Evolutionary conservation across 2,888 invertebrate species (phyloP).

Genomic region (Tanypteryx hageni): DNA sequence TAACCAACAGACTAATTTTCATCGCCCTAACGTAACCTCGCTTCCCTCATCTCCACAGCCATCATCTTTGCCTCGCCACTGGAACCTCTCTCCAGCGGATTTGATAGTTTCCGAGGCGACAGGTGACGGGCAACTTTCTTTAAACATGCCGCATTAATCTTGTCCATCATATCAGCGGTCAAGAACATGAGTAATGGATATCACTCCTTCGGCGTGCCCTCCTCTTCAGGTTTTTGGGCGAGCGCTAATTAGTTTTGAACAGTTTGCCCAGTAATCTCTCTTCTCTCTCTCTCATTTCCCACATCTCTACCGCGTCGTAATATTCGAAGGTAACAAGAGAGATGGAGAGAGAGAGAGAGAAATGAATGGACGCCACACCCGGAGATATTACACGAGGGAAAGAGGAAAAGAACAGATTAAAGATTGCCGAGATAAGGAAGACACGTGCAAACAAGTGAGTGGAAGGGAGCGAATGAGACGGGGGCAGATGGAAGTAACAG

Average conservation of each 20-base stretch:
- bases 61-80: no score
- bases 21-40: no score
- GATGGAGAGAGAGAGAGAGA: no score
- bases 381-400: conserved; percentile 9
- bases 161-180: conserved; percentile 25
- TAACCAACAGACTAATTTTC: no score
- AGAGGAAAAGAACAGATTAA: conserved; percentile 37
- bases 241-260: conserved; percentile 58
- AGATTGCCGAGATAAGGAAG: conserved; percentile 34
- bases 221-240: conserved; percentile 5
- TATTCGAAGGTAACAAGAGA: neutral
- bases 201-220: neutral
- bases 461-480: neutral
- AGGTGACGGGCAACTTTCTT: conserved; percentile 30
- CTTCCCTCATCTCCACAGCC: no score
- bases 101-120: conserved; percentile 1
- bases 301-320: neutral
- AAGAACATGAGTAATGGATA: conserved; percentile 52
- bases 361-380: neutral
- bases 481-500: conserved; percentile 3
- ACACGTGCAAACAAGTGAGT: conserved; percentile 57
- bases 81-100: neutral
- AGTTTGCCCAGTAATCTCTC: neutral
- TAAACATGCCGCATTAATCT: conserved; percentile 42
- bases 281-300: neutral